These are phyloP conservation scores for Axis porcinus DNA, from an alignment of 2,113 vertebrate genomes.

Conservation along the genomic window DNA sequence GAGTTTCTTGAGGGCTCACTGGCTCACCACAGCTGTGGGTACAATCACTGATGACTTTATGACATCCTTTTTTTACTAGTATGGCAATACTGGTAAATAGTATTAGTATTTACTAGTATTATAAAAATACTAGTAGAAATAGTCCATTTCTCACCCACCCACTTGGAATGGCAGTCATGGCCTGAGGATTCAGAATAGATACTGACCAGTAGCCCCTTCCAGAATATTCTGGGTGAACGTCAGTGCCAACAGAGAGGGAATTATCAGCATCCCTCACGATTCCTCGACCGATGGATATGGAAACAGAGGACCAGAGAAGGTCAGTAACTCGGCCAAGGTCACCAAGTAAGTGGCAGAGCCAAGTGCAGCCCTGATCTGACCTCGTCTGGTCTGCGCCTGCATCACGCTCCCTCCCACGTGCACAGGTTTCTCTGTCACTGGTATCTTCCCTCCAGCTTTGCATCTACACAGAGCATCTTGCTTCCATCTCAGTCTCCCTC, in stretches of 20 bases:
- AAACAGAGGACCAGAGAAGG: not conserved
- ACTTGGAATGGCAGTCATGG: too few species aligned
- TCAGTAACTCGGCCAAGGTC: not conserved
- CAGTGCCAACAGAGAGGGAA: not conserved
- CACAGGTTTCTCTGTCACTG: not conserved
- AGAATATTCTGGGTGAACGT: not conserved
- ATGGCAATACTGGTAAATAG: not conserved
- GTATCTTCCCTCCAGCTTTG: not conserved
- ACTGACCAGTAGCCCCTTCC: not conserved
- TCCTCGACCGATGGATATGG: not conserved
- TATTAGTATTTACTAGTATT: too few species aligned
- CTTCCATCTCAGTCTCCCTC: not conserved
- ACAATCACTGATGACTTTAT: not conserved
- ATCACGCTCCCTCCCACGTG: rapidly evolving
- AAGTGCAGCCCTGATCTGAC: not conserved
- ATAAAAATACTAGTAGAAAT: not conserved
- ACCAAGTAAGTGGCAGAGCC: not conserved
- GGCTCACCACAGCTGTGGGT: not conserved
- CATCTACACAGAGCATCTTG: not conserved
- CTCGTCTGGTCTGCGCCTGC: not conserved
- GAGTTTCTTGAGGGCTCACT: not conserved
- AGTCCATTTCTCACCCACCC: not conserved
- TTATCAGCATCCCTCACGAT: too few species aligned
- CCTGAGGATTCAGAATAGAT: not conserved
- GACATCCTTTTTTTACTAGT: not conserved